Base-by-base conservation (phyloP, 2,113 vertebrate genomes). In the Myotis yumanensis region DNA sequence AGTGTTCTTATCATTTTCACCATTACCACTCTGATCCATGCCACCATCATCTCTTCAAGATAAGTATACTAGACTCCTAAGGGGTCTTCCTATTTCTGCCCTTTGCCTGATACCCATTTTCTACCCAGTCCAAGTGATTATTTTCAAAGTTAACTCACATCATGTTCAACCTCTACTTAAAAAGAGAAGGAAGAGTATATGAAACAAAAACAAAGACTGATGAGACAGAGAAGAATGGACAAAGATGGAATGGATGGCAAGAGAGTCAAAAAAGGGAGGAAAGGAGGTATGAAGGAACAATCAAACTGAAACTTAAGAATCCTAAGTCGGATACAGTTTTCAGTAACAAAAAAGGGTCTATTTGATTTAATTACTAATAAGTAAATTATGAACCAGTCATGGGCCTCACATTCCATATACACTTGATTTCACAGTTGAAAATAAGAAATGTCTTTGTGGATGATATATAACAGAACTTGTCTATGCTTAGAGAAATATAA, bases 361-460 rank as follows among this genome's bases (percentile, higher is more conserved):
- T 72, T 90, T 84, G n/a, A 66, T 69, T 48, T 72, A 76, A 76
- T 59, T 86, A 83, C 46, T 81, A 86, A 23, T 90, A 76, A 82
- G 37, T 68, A 76, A 87, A 40, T 88, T 91, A 75, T 76, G 59
- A 83, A 28, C 59, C 32, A 91, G 30, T 66, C 30, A 91, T 20
- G 20, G 30, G 82, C 69, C 48, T 92, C 48, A n/a, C 16, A 91
- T 69, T 14, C 25, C 48, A 82, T n/a, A 62, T 23, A 85, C 2
- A 92, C 46, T 75, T 91, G 57, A 86, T 86, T 90, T 79, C 75
- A 91, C 23, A 46, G 32, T 37, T 88, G n/a, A 76, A 92, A 88
- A 68, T 83, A 46, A 82, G 37, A 92, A 28, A 87, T 6, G 16
- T 40, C 46, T 86, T 95, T 68, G 76, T 4, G 37, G 11, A 83